A percentile compares a stretch with the other conserved stretches of the same genome.
phyloP scores from a whole-genome alignment of 2,797 vertebrate genomes.

The Microctenopoma lineatum region DNA sequence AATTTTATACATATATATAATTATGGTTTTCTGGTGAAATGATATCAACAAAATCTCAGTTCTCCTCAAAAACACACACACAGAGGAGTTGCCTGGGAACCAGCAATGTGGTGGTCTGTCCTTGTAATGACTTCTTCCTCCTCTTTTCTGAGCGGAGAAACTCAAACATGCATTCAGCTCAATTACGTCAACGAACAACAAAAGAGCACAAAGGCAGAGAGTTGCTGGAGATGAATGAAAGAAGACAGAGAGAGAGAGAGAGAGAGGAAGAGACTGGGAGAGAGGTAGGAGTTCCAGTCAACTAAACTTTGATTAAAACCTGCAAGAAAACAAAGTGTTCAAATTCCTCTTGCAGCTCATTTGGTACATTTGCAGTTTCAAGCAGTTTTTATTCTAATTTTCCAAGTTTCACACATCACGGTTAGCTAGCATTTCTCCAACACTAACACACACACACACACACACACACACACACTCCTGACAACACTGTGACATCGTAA shows the following conservation, averaged over 20 bases:
- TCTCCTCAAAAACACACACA: slow-evolving; percentile 13
- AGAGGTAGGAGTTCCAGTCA: too few species aligned
- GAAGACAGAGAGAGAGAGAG: slow-evolving; percentile 39
- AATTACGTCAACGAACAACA: slow-evolving; percentile 64
- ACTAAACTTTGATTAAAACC: slow-evolving; percentile 13
- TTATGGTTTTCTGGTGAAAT: neutral
- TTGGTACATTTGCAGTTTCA: neutral
- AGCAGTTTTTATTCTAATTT: too few species aligned
- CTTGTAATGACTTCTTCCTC: slow-evolving; percentile 60
- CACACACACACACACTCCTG: neutral
- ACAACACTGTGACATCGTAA: neutral
- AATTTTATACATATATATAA: neutral
- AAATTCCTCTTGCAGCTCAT: neutral
- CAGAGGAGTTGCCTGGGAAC: slow-evolving; percentile 39
- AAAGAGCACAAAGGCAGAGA: slow-evolving; percentile 59
- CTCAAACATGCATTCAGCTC: slow-evolving; percentile 72
- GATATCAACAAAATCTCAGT: slow-evolving; percentile 11
- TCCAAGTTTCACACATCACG: too few species aligned
- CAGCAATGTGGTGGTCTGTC: slow-evolving; percentile 29
- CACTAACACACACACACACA: neutral
- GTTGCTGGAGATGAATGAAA: slow-evolving; percentile 63
- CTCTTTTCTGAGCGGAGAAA: slow-evolving; percentile 60
- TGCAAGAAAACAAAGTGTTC: slow-evolving; percentile 2
- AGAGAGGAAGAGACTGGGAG: neutral
- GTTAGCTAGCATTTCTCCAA: too few species aligned